These are phyloP conservation scores for Molothrus aeneus DNA, from an alignment of 2,797 vertebrate species.

Conservation along the genomic window DNA sequence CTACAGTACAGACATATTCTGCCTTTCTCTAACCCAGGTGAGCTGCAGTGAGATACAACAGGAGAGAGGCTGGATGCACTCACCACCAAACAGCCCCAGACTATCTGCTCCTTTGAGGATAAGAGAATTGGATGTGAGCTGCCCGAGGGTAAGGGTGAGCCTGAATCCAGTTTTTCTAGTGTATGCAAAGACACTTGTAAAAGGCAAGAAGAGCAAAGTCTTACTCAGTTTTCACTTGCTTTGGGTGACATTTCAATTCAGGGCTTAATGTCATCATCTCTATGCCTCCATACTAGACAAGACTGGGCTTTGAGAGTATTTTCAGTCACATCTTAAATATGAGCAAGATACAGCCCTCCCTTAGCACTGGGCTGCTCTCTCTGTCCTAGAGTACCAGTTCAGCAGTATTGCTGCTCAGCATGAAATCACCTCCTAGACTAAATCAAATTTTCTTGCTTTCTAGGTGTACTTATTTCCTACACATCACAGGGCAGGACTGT, in stretches of 20 bases:
- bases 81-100: neutral
- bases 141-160: neutral
- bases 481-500: neutral
- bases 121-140: neutral
- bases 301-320: neutral
- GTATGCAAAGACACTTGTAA: neutral
- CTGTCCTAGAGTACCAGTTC: neutral
- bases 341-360: neutral
- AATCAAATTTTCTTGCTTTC: neutral
- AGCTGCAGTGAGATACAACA: neutral
- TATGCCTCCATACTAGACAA: neutral
- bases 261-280: neutral
- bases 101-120: neutral
- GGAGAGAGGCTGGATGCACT: neutral
- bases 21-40: neutral
- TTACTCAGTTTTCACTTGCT: neutral
- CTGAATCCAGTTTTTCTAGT: neutral
- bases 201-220: neutral
- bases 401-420: neutral
- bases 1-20: neutral
- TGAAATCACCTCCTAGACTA: neutral
- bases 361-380: neutral
- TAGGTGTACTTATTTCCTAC: neutral
- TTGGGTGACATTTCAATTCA: neutral
- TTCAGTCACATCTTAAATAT: neutral